A percentile compares a stretch with the other conserved stretches of the same genome.
These are phyloP conservation scores for Ptilorrhoa leucosticta DNA, from an alignment of 2,113 vertebrate genomes.

Conservation along the genomic window DNA sequence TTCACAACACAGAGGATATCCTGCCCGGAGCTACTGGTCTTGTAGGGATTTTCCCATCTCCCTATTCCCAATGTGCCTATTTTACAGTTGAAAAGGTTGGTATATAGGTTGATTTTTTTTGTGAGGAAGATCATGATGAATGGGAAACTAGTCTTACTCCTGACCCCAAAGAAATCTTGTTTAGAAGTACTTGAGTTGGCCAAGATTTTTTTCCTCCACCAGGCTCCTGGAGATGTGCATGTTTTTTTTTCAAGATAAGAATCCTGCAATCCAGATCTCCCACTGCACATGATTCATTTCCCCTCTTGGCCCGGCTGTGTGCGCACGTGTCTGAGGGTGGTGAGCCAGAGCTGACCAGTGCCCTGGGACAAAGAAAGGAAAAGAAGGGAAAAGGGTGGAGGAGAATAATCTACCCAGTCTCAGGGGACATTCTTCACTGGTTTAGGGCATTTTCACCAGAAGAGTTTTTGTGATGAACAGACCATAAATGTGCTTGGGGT, in stretches of 20 bases:
- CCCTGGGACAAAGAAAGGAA: not conserved
- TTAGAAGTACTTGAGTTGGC: not conserved
- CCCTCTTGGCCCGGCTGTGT: not conserved
- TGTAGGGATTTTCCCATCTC: not conserved
- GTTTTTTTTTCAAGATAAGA: not conserved
- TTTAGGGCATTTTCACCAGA: not conserved
- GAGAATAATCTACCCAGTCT: not conserved
- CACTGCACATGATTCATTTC: conserved; percentile 27
- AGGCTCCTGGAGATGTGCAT: not conserved
- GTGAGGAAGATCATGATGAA: not conserved
- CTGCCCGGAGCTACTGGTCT: not conserved
- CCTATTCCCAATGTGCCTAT: not conserved
- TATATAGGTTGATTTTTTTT: not conserved
- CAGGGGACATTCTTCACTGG: not conserved
- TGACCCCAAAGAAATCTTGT: not conserved
- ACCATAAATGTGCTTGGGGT: not conserved
- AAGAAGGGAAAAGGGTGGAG: not conserved
- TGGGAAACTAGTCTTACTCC: not conserved
- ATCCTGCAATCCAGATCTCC: not conserved
- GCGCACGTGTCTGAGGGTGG: not conserved
- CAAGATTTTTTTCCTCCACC: not conserved
- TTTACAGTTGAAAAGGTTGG: not conserved
- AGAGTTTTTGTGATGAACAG: not conserved
- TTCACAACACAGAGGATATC: not conserved
- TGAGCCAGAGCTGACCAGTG: not conserved